These are phyloP conservation scores for Fringilla coelebs DNA, from an alignment of 2,797 vertebrate genomes.

Conservation along the genomic window DNA sequence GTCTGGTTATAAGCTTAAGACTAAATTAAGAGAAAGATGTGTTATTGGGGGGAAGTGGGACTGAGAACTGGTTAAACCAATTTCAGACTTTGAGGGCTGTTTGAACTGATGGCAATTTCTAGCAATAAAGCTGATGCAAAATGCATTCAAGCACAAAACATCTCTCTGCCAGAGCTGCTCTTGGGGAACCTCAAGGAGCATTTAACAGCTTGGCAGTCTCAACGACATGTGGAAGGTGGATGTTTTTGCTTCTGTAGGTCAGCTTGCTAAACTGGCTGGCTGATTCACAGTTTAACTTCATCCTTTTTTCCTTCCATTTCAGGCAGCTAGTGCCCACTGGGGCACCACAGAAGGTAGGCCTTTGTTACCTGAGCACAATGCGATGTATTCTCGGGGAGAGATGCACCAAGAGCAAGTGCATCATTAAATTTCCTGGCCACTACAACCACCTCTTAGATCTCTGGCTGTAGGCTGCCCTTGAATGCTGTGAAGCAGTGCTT, in stretches of 20 bases:
- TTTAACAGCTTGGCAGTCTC: neutral
- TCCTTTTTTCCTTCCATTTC: slow-evolving; percentile 54
- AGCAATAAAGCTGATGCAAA: neutral
- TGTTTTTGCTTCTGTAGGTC: neutral
- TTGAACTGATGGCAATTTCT: neutral
- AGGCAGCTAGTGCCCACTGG: slow-evolving; percentile 51
- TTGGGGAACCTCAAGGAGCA: neutral
- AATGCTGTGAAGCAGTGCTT: neutral
- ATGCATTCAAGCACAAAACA: neutral
- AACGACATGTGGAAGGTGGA: neutral
- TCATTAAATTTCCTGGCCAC: slow-evolving; percentile 19
- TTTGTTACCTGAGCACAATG: slow-evolving; percentile 11
- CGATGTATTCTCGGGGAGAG: neutral
- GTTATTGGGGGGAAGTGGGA: neutral
- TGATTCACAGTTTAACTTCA: slow-evolving; percentile 32
- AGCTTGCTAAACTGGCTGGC: neutral
- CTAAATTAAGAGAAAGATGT: neutral
- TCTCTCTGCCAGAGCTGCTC: neutral
- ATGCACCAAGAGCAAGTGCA: neutral
- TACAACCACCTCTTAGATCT: neutral
- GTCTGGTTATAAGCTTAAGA: neutral
- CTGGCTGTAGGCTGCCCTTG: neutral
- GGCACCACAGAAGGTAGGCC: slow-evolving; percentile 42
- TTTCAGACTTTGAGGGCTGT: neutral
- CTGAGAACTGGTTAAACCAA: neutral